Base-by-base conservation (phyloP, 1,140 invertebrate genomes). In the Batillaria attramentaria region DNA sequence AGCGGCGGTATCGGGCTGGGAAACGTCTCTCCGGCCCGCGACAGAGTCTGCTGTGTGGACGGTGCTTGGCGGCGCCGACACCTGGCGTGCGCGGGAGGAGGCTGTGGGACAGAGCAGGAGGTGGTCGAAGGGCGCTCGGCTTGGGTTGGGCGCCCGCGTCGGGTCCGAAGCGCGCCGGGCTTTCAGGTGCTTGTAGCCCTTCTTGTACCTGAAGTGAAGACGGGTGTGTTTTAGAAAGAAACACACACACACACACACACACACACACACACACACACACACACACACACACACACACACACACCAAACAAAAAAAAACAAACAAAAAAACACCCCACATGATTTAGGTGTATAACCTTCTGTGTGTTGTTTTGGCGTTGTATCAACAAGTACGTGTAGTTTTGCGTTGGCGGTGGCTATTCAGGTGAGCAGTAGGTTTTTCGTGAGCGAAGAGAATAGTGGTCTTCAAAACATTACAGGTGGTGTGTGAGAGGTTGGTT, bases 51-150 rank as follows among this genome's bases (percentile, higher is more conserved):
- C 31, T 60, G 57, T 24, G 6, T 6, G 57, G 57, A 4, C 6
- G 57, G 57, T 60, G 24, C 20, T 60, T 60, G 57, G 6, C 31
- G 57, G 6, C 4, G 57, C 24, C 4, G 57, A 42, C 16, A 62
- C 73, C 73, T 75, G 73, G 33, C 73, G 73, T 5, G 31, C 57
- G 18, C 73, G 54, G 24, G 73, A 75, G 35, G 73, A 65, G 20
- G 73, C 73, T 1, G 73, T 75, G 46, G 73, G 73, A 10, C 54
- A 33, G 37, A 18, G 42, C 16, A 75, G 73, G 43, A 35, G 73
- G 2, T 41, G 57, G 39, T 41, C 4, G 24, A 62, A 10, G 54
- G 31, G 42, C 20, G 60, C 73, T n/a, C 1, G 37, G 73, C 28
- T 75, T 57, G 31, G 24, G 24, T 16, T n/a, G n/a, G n/a, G n/a